These are phyloP conservation scores for Camponotus vicinus DNA, from an alignment of 1,140 invertebrate species.

Conservation along the genomic window DNA sequence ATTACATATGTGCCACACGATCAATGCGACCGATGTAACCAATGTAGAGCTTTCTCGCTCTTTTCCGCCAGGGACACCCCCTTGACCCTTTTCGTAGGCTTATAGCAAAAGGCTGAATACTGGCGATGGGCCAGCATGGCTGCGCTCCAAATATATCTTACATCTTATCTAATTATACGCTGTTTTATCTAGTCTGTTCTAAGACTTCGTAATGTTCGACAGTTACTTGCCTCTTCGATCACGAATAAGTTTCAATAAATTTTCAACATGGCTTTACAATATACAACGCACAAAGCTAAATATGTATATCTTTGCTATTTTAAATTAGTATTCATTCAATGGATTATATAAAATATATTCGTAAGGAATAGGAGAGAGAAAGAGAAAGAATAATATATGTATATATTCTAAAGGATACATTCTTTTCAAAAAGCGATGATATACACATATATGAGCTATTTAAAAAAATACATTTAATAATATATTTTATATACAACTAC, in stretches of 20 bases:
- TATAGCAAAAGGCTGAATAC: constrained; percentile 79
- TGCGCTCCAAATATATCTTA: constrained; percentile 85
- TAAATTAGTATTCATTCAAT: not conserved
- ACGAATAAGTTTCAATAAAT: constrained; percentile 78
- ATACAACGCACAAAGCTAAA: not conserved
- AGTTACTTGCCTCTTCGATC: constrained; percentile 81
- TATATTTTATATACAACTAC: not conserved
- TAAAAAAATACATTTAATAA: no score
- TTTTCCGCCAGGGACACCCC: constrained; percentile 72
- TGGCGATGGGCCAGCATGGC: constrained; percentile 84
- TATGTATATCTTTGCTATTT: not conserved
- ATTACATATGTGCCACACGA: constrained; percentile 31
- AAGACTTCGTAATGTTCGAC: constrained; percentile 80
- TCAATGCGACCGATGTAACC: constrained; percentile 64
- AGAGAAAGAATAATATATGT: not conserved
- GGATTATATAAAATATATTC: not conserved
- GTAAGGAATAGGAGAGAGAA: not conserved
- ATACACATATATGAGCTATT: no score
- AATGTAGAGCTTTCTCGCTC: constrained; percentile 70
- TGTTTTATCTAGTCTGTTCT: constrained; percentile 82
- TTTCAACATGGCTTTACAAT: constrained; percentile 65
- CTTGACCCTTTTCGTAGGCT: constrained; percentile 72
- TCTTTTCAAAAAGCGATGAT: not conserved
- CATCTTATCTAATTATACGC: constrained; percentile 85
- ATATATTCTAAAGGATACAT: not conserved